Percentiles rank a stretch among this genome's conserved stretches.
Conservation (phyloP, 2,888 invertebrate genomes). For the Pristionchus maxplancki region DNA sequence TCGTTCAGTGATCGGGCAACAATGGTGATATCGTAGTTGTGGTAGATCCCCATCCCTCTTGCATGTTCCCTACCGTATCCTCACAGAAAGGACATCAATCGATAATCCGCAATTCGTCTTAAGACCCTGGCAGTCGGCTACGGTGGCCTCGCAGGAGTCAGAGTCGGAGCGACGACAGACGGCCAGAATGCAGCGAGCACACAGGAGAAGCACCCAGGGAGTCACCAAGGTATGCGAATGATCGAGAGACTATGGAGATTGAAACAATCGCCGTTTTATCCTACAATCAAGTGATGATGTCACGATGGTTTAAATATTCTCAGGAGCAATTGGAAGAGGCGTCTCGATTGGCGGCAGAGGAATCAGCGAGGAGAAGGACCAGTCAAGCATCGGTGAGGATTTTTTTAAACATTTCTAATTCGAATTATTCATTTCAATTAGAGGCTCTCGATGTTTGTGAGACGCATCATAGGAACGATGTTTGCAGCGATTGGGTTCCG, state of each 20-base stretch:
- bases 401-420: too few relatives aligned
- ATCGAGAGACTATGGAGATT: not conserved
- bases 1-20: not conserved
- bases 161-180: slow-evolving; percentile 75
- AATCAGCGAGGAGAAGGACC: slow-evolving; percentile 55
- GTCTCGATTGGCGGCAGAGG: slow-evolving; percentile 59
- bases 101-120: not conserved
- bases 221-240: slow-evolving; percentile 49
- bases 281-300: not conserved
- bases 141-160: slow-evolving; percentile 69
- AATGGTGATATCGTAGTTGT: not conserved
- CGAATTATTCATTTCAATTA: too few relatives aligned
- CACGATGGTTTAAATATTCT: not conserved
- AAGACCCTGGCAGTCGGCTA: slow-evolving; percentile 74
- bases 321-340: slow-evolving; percentile 68
- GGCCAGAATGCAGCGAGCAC: slow-evolving; percentile 72
- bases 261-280: too few relatives aligned
- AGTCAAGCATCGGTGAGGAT: slow-evolving; percentile 45
- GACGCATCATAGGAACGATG: not conserved
- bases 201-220: slow-evolving; percentile 58
- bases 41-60: not conserved
- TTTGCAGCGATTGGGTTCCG: not conserved
- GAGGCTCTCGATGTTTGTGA: too few relatives aligned
- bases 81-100: too few relatives aligned
- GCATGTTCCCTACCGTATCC: not conserved